phyloP scores from a whole-genome alignment of 2,888 invertebrate species.

The Drosophila diplacantha region DNA sequence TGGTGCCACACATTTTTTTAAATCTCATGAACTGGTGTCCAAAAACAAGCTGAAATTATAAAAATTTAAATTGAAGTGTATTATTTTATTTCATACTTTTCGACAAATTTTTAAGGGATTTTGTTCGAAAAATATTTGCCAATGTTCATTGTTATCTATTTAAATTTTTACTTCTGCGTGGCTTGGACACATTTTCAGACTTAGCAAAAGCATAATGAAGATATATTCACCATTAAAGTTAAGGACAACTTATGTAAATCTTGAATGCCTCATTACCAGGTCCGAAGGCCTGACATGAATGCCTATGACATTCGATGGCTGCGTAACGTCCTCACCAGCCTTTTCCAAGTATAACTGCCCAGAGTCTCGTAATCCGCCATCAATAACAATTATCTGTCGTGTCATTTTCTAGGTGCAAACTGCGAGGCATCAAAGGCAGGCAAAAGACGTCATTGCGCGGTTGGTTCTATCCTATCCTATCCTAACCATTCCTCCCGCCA shows the following conservation, averaged over 20 bases:
- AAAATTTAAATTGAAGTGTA: too few species aligned
- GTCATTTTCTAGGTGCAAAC: constrained; percentile 34
- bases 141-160: too few species aligned
- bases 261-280: constrained; percentile 29
- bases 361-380: constrained; percentile 56
- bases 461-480: constrained; percentile 8
- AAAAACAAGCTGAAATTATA: too few species aligned
- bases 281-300: constrained; percentile 10
- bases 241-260: neutral
- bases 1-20: too few species aligned
- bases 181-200: neutral
- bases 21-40: too few species aligned
- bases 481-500: constrained; percentile 28
- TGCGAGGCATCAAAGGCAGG: constrained; percentile 53
- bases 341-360: constrained; percentile 1
- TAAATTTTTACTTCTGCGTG: neutral
- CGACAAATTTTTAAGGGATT: too few species aligned
- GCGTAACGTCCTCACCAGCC: constrained; percentile 11
- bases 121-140: neutral
- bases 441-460: constrained; percentile 39
- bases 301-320: constrained; percentile 10
- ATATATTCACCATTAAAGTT: constrained; percentile 2
- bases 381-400: constrained; percentile 60
- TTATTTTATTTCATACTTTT: too few species aligned
- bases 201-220: neutral